Base-by-base conservation (phyloP, 2,888 invertebrate species). In the Venusia cambrica region DNA sequence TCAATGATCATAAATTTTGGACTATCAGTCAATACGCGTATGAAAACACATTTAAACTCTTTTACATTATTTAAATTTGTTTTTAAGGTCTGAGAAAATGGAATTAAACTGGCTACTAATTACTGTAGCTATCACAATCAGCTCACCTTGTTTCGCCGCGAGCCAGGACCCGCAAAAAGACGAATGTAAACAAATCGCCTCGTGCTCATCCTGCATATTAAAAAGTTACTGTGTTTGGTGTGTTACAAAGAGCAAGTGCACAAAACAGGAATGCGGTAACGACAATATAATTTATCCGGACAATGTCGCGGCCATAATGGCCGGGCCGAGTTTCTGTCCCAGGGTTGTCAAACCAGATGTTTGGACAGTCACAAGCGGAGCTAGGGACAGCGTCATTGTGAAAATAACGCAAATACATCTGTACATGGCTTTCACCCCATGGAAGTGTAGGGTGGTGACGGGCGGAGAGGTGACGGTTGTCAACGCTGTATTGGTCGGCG, bases 401-500 rank as follows among this genome's bases (percentile, higher is more conserved):
- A 77, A 72, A 59, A 64, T 80, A 47, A 76, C 77, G 9, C 79
- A 80, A 54, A 71, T 80, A 51, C 73, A 80, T 49, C 53, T 78
- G 22, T 78, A 77, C 31, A 81, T 80, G 80, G 73, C 74, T 1
- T 80, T 76, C 26, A 78, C 78, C n/a, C 66, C 73, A 4, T 80
- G 80, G 76, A 77, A 74, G 54, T 80, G 78, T 47, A 69, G 59
- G 52, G 49, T 73, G 28, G 30, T 35, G 37, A 36, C 74, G 16
- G 60, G 62, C 21, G 64, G 54, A 8, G 50, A 48, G 21, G 59
- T 63, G 27, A 53, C 42, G 5, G 51, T 59, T 7, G 58, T 69
- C 17, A 61, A 57, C 7, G 79, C 75, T 1, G 29, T 63, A 6
- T 49, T 79, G 3, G 3, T 74, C 12, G 64, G 50, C 7, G 78